Evolutionary conservation across 2,888 invertebrate species (phyloP), one percentile per base, ranked within the genome.

Genomic region (Spodoptera littoralis): DNA sequence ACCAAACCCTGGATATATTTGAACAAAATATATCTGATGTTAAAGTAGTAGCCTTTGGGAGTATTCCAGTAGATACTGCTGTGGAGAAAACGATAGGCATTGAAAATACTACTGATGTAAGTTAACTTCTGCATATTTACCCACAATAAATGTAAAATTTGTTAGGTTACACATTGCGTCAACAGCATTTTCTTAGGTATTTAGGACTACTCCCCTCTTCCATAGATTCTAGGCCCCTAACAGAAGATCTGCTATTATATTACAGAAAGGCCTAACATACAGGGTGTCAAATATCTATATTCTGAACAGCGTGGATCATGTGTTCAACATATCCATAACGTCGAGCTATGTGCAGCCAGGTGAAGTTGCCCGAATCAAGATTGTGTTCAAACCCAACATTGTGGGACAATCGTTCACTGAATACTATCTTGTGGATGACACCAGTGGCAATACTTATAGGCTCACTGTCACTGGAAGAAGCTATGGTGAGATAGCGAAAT

Each of bases 401-500:
- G 81, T 90, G 0, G 89, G 87, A 0, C 92, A 92, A 71, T 88
- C 90, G 2, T 94, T 89, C 73, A 93, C 93, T 0, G 93, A 95
- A 47, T 93, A 94, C 79, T 94, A 86, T 47, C 73, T 92, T 3
- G 80, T 94, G 48, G 92, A 92, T 45, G 92, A 94, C 63, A 88
- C 88, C 0, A 81, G 74, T 43, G 89, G 89, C 1, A 90, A 89
- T 72, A 83, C 79, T 55, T 90, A 88, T 50, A 88, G 87, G 55
- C 60, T 94, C 45, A 93, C 90, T 8, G 88, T 92, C 6, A 88
- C 85, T 44, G 94, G 94, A 18, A 90, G 83, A 78, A 91, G 91
- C 65, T 90, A 84, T 70, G 94, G 94, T 94, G 65, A 88, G 27
- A 27, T 27, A 18, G 2, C 27, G 4, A 27, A 5, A 3, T 27